Base-by-base conservation (phyloP, 2,888 invertebrate species). In the Amaurobius ferox region DNA sequence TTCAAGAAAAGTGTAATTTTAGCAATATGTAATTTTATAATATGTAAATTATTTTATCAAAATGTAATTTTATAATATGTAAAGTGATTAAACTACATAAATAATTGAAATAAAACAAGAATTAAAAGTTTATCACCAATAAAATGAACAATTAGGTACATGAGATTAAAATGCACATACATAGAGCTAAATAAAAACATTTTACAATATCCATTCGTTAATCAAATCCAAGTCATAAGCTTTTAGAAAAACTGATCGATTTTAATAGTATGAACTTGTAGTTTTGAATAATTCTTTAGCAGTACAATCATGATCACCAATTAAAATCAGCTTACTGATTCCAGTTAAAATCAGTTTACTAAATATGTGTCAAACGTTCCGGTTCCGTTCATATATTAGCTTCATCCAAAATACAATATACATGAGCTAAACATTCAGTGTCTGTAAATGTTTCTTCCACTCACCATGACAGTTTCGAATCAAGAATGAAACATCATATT, bases 281-380 rank as follows among this genome's bases (percentile, higher is more conserved):
- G 95, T 95, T 92, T 94, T 93, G 23, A 96, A 96, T 88, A 95
- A 91, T 71, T 96, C 94, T 29, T 95, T 96, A 0, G 96, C 95
- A 0, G 96, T 95, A 76, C 97, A 92, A 91, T 97, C 97, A 0
- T 95, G 95, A 92, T 98, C 97, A 0, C 97, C 97, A 35, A 97
- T 95, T 88, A 98, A 92, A 48, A 97, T 94, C 68, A 97, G 92
- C 73, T 94, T 95, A 66, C 93, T 94, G 3, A 96, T 93, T 73
- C 94, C 94, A 88, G n/a, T n/a, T n/a, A n/a, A n/a, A n/a, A n/a
- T n/a, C n/a, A n/a, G n/a, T n/a, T n/a, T 96, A 94, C 90, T 94
- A 93, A 64, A 97, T 92, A 0, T 97, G 97, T 88, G 96, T 94
- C 88, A 97, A 92, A 0, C 94, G 94, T 91, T 96, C 96, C 0